Conservation (phyloP, 2,888 invertebrate genomes). For the Anaspis maculata region DNA sequence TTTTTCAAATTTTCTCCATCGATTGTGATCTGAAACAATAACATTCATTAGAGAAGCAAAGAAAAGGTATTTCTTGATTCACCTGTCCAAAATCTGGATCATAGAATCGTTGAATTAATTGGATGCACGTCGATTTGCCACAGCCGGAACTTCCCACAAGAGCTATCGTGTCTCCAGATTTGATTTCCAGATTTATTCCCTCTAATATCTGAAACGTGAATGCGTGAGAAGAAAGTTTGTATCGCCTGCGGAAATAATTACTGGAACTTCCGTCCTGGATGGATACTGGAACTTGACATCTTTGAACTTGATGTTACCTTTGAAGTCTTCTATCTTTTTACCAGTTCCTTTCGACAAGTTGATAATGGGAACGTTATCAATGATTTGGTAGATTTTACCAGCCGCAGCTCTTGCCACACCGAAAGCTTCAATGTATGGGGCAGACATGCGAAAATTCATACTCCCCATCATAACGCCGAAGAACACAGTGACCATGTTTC, state of each 20-base stretch:
- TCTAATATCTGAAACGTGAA: conserved; percentile 53
- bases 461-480: conserved; percentile 69
- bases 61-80: too few species aligned
- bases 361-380: conserved; percentile 66
- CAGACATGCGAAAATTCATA: conserved; percentile 73
- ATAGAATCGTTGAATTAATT: conserved; percentile 65
- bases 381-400: conserved; percentile 65
- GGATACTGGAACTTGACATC: conserved; percentile 76
- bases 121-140: conserved; percentile 73
- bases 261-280: conserved; percentile 64
- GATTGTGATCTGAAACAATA: too few species aligned
- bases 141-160: conserved; percentile 66
- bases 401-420: conserved; percentile 74
- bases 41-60: too few species aligned
- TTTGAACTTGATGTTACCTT: conserved; percentile 64
- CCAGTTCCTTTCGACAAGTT: conserved; percentile 62
- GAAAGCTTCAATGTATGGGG: conserved; percentile 74
- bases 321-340: conserved; percentile 45
- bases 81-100: conserved; percentile 60
- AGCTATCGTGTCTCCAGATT: conserved; percentile 68
- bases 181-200: conserved; percentile 57
- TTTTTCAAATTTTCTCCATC: conserved; percentile 62
- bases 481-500: conserved; percentile 67
- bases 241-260: conserved; percentile 40
- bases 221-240: too few species aligned